Evolutionary conservation across 2,888 invertebrate genomes (phyloP).

Genomic region (Volucella inflata): DNA sequence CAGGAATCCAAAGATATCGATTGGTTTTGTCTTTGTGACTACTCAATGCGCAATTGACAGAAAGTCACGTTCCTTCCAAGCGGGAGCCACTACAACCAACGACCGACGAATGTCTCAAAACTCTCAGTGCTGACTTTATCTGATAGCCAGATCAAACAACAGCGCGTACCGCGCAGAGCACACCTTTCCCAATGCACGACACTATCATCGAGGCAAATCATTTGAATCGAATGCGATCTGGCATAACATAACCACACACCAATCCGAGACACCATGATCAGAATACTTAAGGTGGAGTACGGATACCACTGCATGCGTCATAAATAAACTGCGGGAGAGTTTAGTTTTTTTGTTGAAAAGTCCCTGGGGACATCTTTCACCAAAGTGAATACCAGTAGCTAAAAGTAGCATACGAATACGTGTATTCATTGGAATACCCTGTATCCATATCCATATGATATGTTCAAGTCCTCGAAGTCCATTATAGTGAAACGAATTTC

Average conservation of each 20-base stretch:
- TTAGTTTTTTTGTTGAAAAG: conserved; percentile 19
- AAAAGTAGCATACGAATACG: conserved; percentile 48
- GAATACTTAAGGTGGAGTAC: conserved; percentile 69
- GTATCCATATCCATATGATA: conserved; percentile 58
- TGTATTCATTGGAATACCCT: conserved; percentile 46
- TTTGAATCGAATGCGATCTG: conserved; percentile 67
- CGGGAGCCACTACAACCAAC: conserved; percentile 1
- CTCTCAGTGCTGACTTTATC: conserved; percentile 65
- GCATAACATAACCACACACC: conserved; percentile 27
- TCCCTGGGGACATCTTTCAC: conserved; percentile 50
- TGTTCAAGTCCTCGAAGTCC: conserved; percentile 36
- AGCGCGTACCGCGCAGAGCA: conserved; percentile 56
- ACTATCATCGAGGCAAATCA: conserved; percentile 61
- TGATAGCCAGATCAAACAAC: conserved; percentile 65
- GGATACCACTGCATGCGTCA: conserved; percentile 62
- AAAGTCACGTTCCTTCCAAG: conserved; percentile 65
- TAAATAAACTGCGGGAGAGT: conserved; percentile 59
- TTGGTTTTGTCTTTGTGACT: conserved; percentile 34
- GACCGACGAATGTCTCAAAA: conserved; percentile 32
- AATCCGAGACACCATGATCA: conserved; percentile 50
- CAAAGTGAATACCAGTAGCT: neutral
- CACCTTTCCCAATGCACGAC: conserved; percentile 35
- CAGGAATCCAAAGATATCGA: conserved; percentile 47
- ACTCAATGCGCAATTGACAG: conserved; percentile 49
- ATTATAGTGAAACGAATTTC: conserved; percentile 48